Base-by-base conservation (phyloP, 2,797 vertebrate genomes). In the Odontamblyopus lacepedii region DNA sequence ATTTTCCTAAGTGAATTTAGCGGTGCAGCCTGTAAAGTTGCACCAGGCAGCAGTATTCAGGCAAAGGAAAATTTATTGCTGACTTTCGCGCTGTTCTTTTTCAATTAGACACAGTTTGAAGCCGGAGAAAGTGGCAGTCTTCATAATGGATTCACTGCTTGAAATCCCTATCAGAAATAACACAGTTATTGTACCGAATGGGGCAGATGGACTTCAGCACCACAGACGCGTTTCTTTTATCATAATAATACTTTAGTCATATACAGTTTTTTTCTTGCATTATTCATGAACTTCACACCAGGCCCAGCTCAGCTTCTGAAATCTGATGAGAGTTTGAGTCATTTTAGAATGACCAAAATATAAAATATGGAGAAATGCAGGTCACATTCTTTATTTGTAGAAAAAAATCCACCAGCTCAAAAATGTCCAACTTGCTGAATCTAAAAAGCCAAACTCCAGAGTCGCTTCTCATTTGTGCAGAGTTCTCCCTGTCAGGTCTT, bases 1-100 rank as follows among this genome's bases (percentile, higher is more conserved):
- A 87, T 88, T 90, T 91, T 90, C 87, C 86, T 83, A 83, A 84
- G 72, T 86, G 83, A 81, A 80, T 83, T 74, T 70, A 74, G 76
- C 13, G 68, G 72, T 4, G 38, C 79, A 69, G 80, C 71, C 63
- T 78, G 79, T 65, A 62, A 32, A 44, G 50, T 60, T 59, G 77
- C 66, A 73, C 78, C 77, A 71, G 76, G 87, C 78, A 73, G 78
- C 63, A 18, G 77, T 69, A 72, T 74, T 72, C 87, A 84, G 71
- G 80, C 80, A 69, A 72, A 84, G 82, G 80, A 88, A 87, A 80
- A 77, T 79, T 75, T 70, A 86, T 74, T 73, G 74, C 78, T 63
- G 76, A 75, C 83, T 87, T 89, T 89, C 74, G 75, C 74, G 63
- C 72, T 74, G 82, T 85, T 91, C 85, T 74, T 87, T 88, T 87